These are phyloP conservation scores for Paraescarpia echinospica DNA, from an alignment of 1,140 invertebrate species.

Conservation along the genomic window DNA sequence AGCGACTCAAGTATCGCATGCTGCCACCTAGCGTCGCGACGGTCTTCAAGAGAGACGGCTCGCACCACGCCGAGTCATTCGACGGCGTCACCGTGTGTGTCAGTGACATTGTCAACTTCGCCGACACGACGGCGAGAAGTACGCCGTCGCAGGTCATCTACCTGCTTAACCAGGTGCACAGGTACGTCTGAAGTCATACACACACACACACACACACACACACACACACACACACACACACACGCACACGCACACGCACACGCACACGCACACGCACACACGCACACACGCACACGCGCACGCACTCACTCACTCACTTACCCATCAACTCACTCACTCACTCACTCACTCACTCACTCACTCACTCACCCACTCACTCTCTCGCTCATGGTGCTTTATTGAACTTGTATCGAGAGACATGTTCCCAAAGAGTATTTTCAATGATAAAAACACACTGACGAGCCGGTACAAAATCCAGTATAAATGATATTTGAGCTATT, in stretches of 20 bases:
- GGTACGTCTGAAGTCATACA: neutral
- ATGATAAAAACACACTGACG: no score
- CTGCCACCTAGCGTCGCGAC: neutral
- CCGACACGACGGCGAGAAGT: neutral
- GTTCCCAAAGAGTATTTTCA: no score
- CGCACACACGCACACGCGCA: neutral
- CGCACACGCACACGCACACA: neutral
- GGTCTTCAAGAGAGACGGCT: neutral
- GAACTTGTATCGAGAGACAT: no score
- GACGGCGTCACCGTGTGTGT: neutral
- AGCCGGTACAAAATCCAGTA: no score
- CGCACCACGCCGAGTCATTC: neutral
- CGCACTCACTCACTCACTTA: neutral
- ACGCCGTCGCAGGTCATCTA: neutral
- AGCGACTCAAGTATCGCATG: neutral
- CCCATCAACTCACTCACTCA: neutral
- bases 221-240: neutral
- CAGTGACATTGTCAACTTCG: neutral
- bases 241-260: conserved; percentile 10
- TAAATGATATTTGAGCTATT: no score
- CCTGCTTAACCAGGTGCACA: neutral
- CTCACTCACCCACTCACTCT: neutral
- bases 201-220: neutral
- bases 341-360: neutral
- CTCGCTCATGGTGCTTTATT: no score